Evolutionary conservation across 2,797 vertebrate genomes (phyloP), one percentile per base, ranked within the genome.

Genomic region (Notoglanidium macrostoma): DNA sequence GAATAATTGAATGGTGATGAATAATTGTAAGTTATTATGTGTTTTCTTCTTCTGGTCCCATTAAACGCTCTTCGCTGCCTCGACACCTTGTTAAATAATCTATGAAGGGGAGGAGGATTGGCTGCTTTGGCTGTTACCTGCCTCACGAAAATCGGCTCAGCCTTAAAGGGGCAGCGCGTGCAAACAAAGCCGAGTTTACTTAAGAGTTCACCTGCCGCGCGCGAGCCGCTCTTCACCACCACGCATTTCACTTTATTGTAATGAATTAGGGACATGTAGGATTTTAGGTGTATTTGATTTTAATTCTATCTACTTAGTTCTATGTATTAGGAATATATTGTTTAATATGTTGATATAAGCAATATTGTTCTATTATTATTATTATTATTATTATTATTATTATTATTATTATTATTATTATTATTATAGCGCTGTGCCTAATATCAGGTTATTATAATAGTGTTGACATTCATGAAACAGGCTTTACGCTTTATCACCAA

Each of bases 51-150:
- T 68, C 74, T 46, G 11, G 79, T 86, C 82, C 70, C 90, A 91
- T 91, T 93, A 93, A 93, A 93, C 94, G 93, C 93, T 92, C 26
- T 92, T 92, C 92, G 88, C 90, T 92, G 94, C 91, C 93, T 93
- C 92, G 46, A 91, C 91, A 91, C 91, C 93, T 92, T 94, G 94
- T 92, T 96, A 92, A 96, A 96, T 96, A 96, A 96, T 96, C 95
- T 93, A 96, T 92, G 86, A 93, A 90, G 91, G 94, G 95, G 95
- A 95, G 95, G 95, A 95, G 95, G 94, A 93, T 72, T 21, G 40
- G 15, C 65, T 54, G 65, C 70, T 67, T 72, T 92, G 94, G 55
- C 82, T 90, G 92, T 92, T 93, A 92, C 91, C 83, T 91, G 89
- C 90, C 89, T 91, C 86, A 49, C 72, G 87, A 73, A 92, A 93